Evolutionary conservation across 2,797 vertebrate species (phyloP).

Genomic region (Siniperca undulata): DNA sequence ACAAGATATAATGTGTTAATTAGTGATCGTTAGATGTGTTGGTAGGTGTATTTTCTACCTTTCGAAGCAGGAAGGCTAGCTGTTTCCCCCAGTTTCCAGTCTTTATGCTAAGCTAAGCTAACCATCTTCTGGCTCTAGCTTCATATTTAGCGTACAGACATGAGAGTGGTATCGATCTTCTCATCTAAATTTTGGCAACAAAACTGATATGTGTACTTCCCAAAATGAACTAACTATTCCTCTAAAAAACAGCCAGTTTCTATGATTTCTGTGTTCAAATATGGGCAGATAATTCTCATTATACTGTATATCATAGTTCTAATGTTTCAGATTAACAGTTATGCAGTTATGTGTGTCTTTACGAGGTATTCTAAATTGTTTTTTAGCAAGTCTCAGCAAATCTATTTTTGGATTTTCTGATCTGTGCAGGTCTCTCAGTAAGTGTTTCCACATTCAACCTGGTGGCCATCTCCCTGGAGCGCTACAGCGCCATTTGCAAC

Average conservation of each 20-base stretch:
- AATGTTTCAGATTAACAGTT: no score
- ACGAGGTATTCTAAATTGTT: no score
- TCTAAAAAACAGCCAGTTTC: neutral
- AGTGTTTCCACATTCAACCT: constrained; percentile 97
- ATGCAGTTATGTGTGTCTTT: no score
- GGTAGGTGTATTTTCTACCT: no score
- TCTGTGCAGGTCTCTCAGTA: constrained; percentile 91
- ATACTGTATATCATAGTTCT: no score
- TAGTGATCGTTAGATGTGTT: neutral
- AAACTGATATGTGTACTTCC: neutral
- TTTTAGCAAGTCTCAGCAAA: neutral
- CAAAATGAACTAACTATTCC: neutral
- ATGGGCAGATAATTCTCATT: neutral
- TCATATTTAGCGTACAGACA: neutral
- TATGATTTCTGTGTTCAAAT: neutral
- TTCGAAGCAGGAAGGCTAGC: neutral
- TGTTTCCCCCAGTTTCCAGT: neutral
- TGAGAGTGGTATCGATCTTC: neutral
- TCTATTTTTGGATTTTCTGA: neutral
- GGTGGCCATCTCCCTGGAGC: constrained; percentile 97
- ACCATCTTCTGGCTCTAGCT: neutral
- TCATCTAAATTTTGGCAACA: neutral
- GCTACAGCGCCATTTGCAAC: constrained; percentile 98
- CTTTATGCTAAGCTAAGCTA: constrained; percentile 4
- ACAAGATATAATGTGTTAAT: neutral